Percentiles rank a stretch among this genome's conserved stretches.
phyloP scores from a whole-genome alignment of 53 echinoderm and acorn worm genomes.

The Glandiceps talaboti region DNA sequence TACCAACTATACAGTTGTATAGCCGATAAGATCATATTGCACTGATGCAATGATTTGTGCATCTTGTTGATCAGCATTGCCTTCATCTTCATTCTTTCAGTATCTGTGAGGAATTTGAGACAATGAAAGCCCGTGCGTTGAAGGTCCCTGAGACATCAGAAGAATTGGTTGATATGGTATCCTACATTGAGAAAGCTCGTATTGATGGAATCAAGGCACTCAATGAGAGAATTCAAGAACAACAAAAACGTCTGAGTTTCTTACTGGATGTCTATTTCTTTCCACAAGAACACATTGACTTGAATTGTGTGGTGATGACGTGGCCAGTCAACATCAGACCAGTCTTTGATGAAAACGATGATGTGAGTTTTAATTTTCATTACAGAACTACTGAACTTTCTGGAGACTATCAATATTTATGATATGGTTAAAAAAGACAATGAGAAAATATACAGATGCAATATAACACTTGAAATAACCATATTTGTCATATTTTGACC shows the following conservation, averaged over 20 bases:
- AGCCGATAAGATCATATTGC: too few species aligned
- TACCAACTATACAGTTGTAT: too few species aligned
- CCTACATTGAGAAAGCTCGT: constrained; percentile 89
- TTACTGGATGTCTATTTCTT: constrained; percentile 90
- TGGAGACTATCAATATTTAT: too few species aligned
- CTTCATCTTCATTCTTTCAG: too few species aligned
- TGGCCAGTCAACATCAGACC: constrained; percentile 88
- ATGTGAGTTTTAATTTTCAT: too few species aligned
- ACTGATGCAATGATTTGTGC: too few species aligned
- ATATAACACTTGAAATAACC: too few species aligned
- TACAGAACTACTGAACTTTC: too few species aligned
- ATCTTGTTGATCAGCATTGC: too few species aligned
- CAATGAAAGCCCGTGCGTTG: constrained; percentile 76
- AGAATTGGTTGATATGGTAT: constrained; percentile 92
- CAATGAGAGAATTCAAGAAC: constrained; percentile 58
- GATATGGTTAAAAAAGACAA: too few species aligned
- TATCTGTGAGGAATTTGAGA: constrained; percentile 96
- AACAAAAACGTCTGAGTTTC: constrained; percentile 68
- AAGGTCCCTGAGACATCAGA: constrained; percentile 76
- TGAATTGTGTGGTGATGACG: constrained; percentile 74
- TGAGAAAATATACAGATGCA: too few species aligned
- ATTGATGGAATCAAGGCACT: constrained; percentile 77
- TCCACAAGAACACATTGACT: constrained; percentile 72
- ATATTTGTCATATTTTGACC: too few species aligned
- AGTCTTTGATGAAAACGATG: constrained; percentile 92